Evolutionary conservation across 2,797 vertebrate genomes (phyloP).

Genomic region (Syngnathus rostellatus): DNA sequence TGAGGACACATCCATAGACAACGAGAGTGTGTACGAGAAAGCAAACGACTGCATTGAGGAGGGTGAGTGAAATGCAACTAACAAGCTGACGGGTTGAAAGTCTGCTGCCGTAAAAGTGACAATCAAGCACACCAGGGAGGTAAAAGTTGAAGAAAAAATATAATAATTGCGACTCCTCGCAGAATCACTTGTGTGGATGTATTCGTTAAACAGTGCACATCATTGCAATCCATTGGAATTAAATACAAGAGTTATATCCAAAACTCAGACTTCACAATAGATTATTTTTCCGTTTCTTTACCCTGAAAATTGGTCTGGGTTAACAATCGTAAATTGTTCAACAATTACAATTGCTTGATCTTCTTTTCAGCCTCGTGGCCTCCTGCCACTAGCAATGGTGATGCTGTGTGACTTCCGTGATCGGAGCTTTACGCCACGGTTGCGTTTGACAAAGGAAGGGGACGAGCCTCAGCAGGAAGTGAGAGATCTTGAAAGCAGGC

Average conservation of each 20-base stretch:
- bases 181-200: background rate
- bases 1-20: slow-evolving; percentile 27
- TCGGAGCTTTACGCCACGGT: slow-evolving; percentile 70
- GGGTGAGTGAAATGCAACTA: slow-evolving; percentile 21
- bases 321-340: too few species aligned
- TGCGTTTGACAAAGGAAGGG: slow-evolving; percentile 47
- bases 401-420: slow-evolving; percentile 90
- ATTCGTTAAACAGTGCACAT: slow-evolving; percentile 34
- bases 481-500: slow-evolving; percentile 70
- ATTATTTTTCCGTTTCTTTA: too few species aligned
- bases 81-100: slow-evolving; percentile 27
- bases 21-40: slow-evolving; percentile 9
- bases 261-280: too few species aligned
- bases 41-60: slow-evolving; percentile 24
- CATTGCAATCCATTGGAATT: too few species aligned
- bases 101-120: slow-evolving; percentile 39
- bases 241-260: too few species aligned
- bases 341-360: too few species aligned
- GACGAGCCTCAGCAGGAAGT: slow-evolving; percentile 69
- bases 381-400: slow-evolving; percentile 83
- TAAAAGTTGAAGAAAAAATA: background rate
- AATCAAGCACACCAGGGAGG: slow-evolving; percentile 3
- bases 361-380: slow-evolving; percentile 69
- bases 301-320: too few species aligned
- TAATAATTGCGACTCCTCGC: background rate